These are phyloP conservation scores for Sinocyclocheilus anshuiensis DNA, from an alignment of 2,113 vertebrate species.

Conservation along the genomic window DNA sequence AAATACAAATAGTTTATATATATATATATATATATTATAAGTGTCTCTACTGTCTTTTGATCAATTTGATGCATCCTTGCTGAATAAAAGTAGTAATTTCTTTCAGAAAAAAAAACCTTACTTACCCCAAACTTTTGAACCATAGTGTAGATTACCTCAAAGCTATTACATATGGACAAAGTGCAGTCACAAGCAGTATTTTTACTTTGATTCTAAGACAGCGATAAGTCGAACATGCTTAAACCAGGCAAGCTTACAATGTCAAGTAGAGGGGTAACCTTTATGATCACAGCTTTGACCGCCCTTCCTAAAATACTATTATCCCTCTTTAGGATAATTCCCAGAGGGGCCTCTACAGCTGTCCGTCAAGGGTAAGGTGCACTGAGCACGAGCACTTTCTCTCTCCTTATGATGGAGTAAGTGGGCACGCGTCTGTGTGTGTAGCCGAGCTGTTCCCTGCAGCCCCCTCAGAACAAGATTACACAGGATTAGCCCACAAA, in stretches of 20 bases:
- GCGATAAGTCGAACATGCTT: background rate
- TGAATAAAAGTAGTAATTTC: too few relatives aligned
- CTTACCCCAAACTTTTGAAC: too few relatives aligned
- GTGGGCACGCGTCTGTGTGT: conserved; percentile 9
- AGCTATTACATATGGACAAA: too few relatives aligned
- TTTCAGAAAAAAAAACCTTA: too few relatives aligned
- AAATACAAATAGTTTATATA: too few relatives aligned
- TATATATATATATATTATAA: too few relatives aligned
- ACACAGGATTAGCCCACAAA: conserved; percentile 77
- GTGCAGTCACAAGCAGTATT: background rate
- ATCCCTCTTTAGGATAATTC: conserved; percentile 44
- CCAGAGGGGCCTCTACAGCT: conserved; percentile 27
- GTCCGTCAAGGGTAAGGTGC: conserved; percentile 42
- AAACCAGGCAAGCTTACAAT: background rate
- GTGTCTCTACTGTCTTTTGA: too few relatives aligned
- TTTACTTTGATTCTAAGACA: background rate
- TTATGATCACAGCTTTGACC: conserved; percentile 1
- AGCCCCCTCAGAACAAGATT: conserved; percentile 72
- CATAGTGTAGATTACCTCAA: too few relatives aligned
- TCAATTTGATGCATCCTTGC: too few relatives aligned
- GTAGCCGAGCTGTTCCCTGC: conserved; percentile 11
- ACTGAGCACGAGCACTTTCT: conserved; percentile 39
- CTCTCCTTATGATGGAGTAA: conserved; percentile 36
- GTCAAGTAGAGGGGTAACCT: background rate
- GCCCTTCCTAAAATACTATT: conserved; percentile 33